Base-by-base conservation (phyloP, 2,888 invertebrate genomes). In the Leucophora obtusa region DNA sequence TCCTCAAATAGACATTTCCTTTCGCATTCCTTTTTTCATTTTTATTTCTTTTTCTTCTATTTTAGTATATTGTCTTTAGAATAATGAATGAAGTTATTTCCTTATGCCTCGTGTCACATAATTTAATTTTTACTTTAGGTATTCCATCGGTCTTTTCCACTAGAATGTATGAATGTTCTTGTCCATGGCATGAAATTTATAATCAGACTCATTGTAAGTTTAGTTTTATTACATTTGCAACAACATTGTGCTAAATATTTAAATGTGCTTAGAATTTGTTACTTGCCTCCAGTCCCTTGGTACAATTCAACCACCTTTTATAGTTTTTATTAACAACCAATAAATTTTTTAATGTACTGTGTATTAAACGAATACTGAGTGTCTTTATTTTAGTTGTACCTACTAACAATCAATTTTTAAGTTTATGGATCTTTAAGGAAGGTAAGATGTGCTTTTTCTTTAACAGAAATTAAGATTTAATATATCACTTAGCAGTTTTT, bases 71-170 rank as follows among this genome's bases (percentile, higher is more conserved):
- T 70, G 79, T 74, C 74, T 79, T 74, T 65, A 65, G 79, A 66
- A 71, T 68, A 80, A 75, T 80, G 58, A 75, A 80, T 75, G 58
- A 80, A 75, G 75, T 76, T 76, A 72, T 76, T 80, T 80, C 47
- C 71, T 72, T 72, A 53, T 68, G 76, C 72, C 68, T 72, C 58
- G 76, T 69, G 80, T 80, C 76, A 80, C 76, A 80, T 80, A 76
- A 80, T 80, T 80, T 76, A 76, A 80, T 80, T 80, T 76, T 50
- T 63, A 54, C 63, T 69, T 72, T 63, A 72, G 72, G 76, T 65
- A 72, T 76, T 68, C 53, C 18, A 62, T 63, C 69, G 68, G 72
- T 54, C 58, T 68, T 28, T 35, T 43, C 10, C 47, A 18, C 7
- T 53, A 15, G 35, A 50, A 56, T 56, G 43, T 58, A 53, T 59